A percentile compares a stretch with the other conserved stretches of the same genome.
Evolutionary conservation across 2,113 vertebrate genomes (phyloP).

Genomic region (Glaucomys volans): DNA sequence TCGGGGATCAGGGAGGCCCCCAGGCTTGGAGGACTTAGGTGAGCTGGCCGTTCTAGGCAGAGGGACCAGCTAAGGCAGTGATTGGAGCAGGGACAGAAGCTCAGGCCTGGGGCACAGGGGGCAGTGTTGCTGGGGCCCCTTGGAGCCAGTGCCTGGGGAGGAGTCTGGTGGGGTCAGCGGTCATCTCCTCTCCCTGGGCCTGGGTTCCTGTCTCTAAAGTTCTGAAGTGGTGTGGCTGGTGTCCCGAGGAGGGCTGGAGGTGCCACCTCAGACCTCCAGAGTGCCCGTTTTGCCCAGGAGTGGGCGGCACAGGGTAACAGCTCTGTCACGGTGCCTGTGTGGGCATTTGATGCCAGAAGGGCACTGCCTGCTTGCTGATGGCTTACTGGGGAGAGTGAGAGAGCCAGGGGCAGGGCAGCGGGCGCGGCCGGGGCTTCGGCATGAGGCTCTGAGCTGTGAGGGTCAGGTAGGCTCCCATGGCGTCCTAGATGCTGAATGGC

Average conservation of each 20-base stretch:
- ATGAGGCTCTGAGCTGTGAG: rapidly evolving
- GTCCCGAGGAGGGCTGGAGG: neutral
- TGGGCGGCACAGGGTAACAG: rapidly evolving
- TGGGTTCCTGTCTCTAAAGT: neutral
- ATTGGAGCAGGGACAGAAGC: neutral
- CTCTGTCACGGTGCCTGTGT: rapidly evolving
- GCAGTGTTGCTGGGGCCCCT: neutral
- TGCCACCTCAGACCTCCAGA: neutral
- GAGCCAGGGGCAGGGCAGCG: neutral
- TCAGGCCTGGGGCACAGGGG: rapidly evolving
- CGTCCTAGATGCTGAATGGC: neutral
- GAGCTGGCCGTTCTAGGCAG: neutral
- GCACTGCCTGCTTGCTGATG: neutral
- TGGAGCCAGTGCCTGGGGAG: neutral
- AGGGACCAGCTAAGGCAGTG: neutral
- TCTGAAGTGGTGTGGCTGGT: neutral
- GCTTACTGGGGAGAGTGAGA: neutral
- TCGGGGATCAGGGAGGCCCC: neutral
- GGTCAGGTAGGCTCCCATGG: neutral
- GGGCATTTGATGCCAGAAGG: neutral
- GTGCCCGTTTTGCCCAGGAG: neutral
- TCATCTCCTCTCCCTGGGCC: neutral
- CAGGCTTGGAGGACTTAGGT: neutral
- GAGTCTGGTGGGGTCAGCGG: neutral
- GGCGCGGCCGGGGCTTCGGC: rapidly evolving